These are phyloP conservation scores for Tiliacea citrago DNA, from an alignment of 2,888 invertebrate species.

Conservation along the genomic window DNA sequence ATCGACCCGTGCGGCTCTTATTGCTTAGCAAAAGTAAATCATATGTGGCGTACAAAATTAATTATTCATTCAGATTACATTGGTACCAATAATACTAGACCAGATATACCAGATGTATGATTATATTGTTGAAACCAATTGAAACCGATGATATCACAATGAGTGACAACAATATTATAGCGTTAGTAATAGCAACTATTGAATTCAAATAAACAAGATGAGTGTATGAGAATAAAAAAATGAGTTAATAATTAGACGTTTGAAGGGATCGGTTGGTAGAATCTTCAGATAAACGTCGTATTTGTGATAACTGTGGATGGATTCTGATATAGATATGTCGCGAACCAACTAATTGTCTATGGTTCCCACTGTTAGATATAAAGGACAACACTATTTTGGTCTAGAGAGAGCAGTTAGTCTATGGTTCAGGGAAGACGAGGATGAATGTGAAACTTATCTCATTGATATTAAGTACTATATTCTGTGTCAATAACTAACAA, in stretches of 20 bases:
- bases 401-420: too few species aligned
- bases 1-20: too few species aligned
- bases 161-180: constrained; percentile 10
- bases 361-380: too few species aligned
- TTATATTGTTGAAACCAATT: constrained; percentile 10
- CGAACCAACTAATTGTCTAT: too few species aligned
- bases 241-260: constrained; percentile 11
- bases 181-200: neutral
- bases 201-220: constrained; percentile 8
- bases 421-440: too few species aligned
- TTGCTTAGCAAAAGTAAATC: neutral
- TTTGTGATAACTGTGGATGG: neutral
- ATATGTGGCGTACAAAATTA: neutral
- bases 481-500: too few species aligned
- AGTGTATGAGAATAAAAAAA: constrained; percentile 14
- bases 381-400: too few species aligned
- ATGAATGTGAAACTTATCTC: too few species aligned
- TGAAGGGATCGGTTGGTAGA: neutral
- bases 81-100: neutral
- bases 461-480: too few species aligned
- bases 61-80: constrained; percentile 1
- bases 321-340: neutral
- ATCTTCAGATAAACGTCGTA: neutral
- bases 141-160: constrained; percentile 13
- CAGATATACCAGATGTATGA: neutral